Conservation (phyloP, 2,113 vertebrate species). For the Datnioides undecimradiatus region DNA sequence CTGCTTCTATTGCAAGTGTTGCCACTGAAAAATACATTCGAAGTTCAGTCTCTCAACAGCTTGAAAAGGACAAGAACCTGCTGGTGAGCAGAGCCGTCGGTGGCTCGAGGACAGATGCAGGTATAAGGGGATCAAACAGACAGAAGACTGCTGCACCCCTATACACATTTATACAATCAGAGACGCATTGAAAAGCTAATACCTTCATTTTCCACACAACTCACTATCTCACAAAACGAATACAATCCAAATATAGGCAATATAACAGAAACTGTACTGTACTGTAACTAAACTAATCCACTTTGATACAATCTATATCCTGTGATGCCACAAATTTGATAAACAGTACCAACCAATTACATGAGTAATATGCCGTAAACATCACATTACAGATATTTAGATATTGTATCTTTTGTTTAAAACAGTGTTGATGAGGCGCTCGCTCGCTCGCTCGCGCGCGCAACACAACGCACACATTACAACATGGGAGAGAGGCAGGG, state of each 20-base stretch:
- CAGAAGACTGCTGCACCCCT: constrained; percentile 3
- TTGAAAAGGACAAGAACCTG: constrained; percentile 31
- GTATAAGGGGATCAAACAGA: constrained; percentile 2
- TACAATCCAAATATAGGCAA: constrained; percentile 10
- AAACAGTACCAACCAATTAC: constrained; percentile 16
- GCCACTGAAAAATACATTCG: constrained; percentile 62
- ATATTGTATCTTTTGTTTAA: constrained; percentile 14
- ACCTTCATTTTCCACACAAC: constrained; percentile 21
- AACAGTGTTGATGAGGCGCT: constrained; percentile 6
- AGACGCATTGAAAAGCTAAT: background rate
- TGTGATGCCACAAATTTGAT: background rate
- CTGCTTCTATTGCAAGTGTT: constrained; percentile 31
- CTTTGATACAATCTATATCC: constrained; percentile 15
- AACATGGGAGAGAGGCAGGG: background rate
- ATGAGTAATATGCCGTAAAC: constrained; percentile 35
- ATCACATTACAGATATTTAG: constrained; percentile 23
- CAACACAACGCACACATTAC: background rate
- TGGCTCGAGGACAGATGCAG: constrained; percentile 9
- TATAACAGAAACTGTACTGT: background rate
- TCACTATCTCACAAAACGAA: constrained; percentile 40
- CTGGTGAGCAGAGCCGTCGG: too few relatives aligned
- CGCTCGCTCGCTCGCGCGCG: constrained; percentile 18
- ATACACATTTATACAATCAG: background rate
- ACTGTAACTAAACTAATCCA: constrained; percentile 44
- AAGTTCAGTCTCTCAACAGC: constrained; percentile 30